A percentile compares a stretch with the other conserved stretches of the same genome.
Conservation (phyloP, 2,797 vertebrate genomes). For the Poeciliopsis infans region DNA sequence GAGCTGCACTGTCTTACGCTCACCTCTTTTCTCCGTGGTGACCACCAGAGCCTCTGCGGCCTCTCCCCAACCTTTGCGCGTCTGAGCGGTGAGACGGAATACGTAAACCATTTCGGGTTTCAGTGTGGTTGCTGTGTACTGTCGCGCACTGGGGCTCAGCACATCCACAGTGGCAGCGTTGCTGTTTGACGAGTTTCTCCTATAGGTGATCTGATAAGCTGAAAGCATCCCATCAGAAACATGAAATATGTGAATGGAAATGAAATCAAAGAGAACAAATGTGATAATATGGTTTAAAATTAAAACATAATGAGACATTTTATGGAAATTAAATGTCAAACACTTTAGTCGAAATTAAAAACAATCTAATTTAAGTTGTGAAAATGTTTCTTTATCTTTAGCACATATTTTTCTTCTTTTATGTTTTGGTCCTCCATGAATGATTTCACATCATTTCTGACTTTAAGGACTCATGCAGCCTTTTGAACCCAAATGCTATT, state of each 20-base stretch:
- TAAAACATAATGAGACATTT: slow-evolving; percentile 5
- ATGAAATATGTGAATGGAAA: slow-evolving; percentile 8
- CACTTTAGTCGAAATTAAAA: background rate
- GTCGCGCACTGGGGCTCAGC: slow-evolving; percentile 88
- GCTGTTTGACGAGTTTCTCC: slow-evolving; percentile 87
- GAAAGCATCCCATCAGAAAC: slow-evolving; percentile 3
- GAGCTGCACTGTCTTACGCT: slow-evolving; percentile 1
- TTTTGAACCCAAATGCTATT: background rate
- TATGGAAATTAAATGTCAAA: background rate
- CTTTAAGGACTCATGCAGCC: background rate
- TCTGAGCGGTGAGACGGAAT: slow-evolving; percentile 95
- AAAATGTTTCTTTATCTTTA: background rate
- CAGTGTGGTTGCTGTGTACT: slow-evolving; percentile 88
- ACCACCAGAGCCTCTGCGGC: slow-evolving; percentile 93
- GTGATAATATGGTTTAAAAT: background rate
- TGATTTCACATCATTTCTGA: slow-evolving; percentile 8
- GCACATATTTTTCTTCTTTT: background rate
- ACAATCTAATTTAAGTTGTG: background rate
- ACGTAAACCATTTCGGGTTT: slow-evolving; percentile 91
- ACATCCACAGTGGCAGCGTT: slow-evolving; percentile 86
- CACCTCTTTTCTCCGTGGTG: slow-evolving; percentile 97
- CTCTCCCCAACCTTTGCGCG: slow-evolving; percentile 96
- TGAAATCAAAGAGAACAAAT: slow-evolving; percentile 4
- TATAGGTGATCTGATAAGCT: slow-evolving; percentile 96
- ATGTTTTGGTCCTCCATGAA: slow-evolving; percentile 5